These are phyloP conservation scores for Chaetodon trifasciatus DNA, from an alignment of 2,797 vertebrate species.

Conservation along the genomic window DNA sequence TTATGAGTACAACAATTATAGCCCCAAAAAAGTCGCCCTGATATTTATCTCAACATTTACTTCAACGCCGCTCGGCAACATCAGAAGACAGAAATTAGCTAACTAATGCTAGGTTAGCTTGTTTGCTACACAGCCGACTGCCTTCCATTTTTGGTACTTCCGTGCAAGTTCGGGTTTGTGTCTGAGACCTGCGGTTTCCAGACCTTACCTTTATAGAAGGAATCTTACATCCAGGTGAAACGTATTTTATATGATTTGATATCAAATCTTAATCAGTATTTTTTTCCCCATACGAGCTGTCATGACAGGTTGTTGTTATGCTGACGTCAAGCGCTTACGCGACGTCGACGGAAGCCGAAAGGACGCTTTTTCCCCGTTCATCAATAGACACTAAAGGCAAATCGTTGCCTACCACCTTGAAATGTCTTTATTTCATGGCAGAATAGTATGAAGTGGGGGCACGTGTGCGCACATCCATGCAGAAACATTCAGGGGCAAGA, in stretches of 20 bases:
- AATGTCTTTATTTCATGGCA: rapidly evolving
- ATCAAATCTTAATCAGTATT: conserved; percentile 49
- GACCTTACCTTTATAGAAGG: conserved; percentile 60
- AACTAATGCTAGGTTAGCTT: conserved; percentile 73
- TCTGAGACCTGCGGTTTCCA: rapidly evolving
- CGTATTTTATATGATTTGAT: conserved; percentile 19
- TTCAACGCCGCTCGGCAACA: conserved; percentile 23
- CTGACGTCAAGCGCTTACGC: conserved; percentile 74
- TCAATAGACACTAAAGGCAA: background rate
- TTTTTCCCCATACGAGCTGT: conserved; percentile 63
- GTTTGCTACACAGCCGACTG: conserved; percentile 13
- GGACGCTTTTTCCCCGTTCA: background rate
- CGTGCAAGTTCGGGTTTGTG: background rate
- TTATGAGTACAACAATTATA: background rate
- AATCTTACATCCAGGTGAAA: conserved; percentile 61
- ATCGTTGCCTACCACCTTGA: no score
- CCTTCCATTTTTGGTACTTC: background rate
- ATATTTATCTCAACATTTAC: conserved; percentile 13
- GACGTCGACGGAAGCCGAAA: conserved; percentile 73
- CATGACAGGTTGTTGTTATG: conserved; percentile 82
- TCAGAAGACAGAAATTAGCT: conserved; percentile 44
- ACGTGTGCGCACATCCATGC: no score
- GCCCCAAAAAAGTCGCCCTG: background rate
- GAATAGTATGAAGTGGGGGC: no score
- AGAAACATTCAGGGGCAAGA: no score